A percentile compares a stretch with the other conserved stretches of the same genome.
phyloP scores from a whole-genome alignment of 2,888 invertebrate genomes.

The Caenorhabditis doughertyi region DNA sequence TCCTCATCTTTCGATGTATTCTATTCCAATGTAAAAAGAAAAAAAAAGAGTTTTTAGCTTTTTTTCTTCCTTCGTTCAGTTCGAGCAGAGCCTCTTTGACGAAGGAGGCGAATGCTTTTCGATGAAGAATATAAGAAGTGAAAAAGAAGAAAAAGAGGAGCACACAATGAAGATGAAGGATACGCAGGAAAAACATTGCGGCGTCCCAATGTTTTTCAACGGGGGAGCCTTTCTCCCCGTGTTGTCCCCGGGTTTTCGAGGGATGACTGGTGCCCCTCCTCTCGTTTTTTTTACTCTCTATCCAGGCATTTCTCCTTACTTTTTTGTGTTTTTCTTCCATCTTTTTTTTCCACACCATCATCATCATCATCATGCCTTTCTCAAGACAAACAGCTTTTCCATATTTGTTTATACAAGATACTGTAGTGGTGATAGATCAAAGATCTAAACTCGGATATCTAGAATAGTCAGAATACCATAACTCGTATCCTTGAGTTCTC shows the following conservation, averaged over 20 bases:
- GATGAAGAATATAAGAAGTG: constrained; percentile 10
- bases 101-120: too few species aligned
- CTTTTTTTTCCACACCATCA: neutral
- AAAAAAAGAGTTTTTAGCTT: constrained; percentile 38
- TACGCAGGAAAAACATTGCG: constrained; percentile 7
- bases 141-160: too few species aligned
- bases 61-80: constrained; percentile 1
- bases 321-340: constrained; percentile 1
- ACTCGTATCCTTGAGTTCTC: too few species aligned
- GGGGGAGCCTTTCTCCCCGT: constrained; percentile 1
- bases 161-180: constrained; percentile 4
- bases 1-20: constrained; percentile 1
- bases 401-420: too few species aligned
- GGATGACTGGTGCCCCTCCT: neutral
- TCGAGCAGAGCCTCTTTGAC: too few species aligned
- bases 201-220: constrained; percentile 27
- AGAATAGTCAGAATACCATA: too few species aligned
- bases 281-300: neutral
- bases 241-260: constrained; percentile 16
- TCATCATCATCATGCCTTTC: neutral
- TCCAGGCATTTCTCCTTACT: constrained; percentile 4
- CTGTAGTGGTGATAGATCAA: too few species aligned
- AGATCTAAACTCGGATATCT: too few species aligned
- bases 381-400: neutral
- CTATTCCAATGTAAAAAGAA: constrained; percentile 2